phyloP scores from a whole-genome alignment of 2,888 invertebrate genomes.

The Rhagonycha fulva region DNA sequence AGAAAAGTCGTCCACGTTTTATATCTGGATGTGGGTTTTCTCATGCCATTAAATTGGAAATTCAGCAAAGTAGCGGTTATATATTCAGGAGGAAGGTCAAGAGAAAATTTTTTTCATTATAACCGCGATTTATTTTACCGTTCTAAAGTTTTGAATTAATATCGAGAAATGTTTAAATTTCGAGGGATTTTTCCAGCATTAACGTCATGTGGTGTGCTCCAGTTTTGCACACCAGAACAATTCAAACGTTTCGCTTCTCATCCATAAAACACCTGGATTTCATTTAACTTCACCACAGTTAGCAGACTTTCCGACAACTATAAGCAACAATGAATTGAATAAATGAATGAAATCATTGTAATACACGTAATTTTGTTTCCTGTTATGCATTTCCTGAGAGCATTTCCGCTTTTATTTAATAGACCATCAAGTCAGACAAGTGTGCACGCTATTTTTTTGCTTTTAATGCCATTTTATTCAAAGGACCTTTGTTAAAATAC shows the following conservation, averaged over 20 bases:
- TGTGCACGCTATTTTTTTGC: not conserved
- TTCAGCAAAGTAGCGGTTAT: not conserved
- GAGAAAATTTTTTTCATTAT: not conserved
- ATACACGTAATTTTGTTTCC: slow-evolving; percentile 17
- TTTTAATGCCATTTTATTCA: not conserved
- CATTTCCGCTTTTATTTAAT: slow-evolving; percentile 13
- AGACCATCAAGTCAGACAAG: not conserved
- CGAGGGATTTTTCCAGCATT: not conserved
- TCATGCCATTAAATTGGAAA: not conserved
- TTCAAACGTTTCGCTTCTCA: slow-evolving; percentile 9
- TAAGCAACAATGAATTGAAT: slow-evolving; percentile 15
- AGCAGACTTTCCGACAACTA: slow-evolving; percentile 20
- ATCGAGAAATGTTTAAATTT: not conserved
- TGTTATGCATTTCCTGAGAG: slow-evolving; percentile 17
- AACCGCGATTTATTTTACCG: not conserved
- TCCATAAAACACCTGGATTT: slow-evolving; percentile 23
- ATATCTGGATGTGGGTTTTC: not conserved
- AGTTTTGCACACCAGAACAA: slow-evolving; percentile 4
- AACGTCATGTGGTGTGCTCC: not conserved
- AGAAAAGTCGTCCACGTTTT: not conserved
- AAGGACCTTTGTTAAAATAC: not conserved
- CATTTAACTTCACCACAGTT: slow-evolving; percentile 7
- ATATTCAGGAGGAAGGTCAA: not conserved
- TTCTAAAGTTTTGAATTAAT: not conserved
- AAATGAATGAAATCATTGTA: slow-evolving; percentile 23